Evolutionary conservation across 1,140 invertebrate species (phyloP), one percentile per base, ranked within the genome.

Genomic region (Drusus annulatus): DNA sequence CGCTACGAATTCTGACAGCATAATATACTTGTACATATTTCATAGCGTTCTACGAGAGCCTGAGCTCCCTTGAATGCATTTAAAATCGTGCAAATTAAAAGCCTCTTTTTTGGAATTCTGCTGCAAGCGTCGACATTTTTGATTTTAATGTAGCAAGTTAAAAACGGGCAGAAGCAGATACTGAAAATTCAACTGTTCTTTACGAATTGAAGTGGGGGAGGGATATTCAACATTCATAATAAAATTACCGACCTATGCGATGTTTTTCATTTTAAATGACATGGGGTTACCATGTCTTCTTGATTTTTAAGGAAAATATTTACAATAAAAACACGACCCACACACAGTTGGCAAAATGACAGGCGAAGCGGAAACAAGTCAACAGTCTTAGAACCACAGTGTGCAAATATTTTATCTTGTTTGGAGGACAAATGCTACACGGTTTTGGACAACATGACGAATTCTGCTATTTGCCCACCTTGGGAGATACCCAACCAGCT

Each of bases 321-420:
- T 0, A 17, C 8, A 17, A 17, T 56, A 56, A 21, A 54, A 21
- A n/a, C n/a, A n/a, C 5, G n/a, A 7, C 25, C 21, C 62, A 10
- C 13, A 63, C 65, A 50, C 36, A 69, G 21, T 69, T 77, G 56
- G 73, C 76, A 74, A 74, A 78, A 82, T 80, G 76, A 65, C 78
- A 80, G 63, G 17, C 74, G 73, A 73, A 60, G 81, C 74, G 77
- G 78, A 82, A 82, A 79, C 65, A 82, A 82, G 79, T 69, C 79
- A 82, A 82, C 81, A 75, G 77, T 65, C 80, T 31, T 23, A 73
- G 68, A 73, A 82, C 81, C 81, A 63, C 81, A 82, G 77, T 82
- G 81, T 82, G 77, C 81, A 82, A 82, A 82, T 82, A 82, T 82
- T 82, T 82, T 82, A 82, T 82, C 81, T 82, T 77, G 81, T 82